These are phyloP conservation scores for Phaenicophaeus curvirostris DNA, from an alignment of 2,797 vertebrate genomes.

Conservation along the genomic window DNA sequence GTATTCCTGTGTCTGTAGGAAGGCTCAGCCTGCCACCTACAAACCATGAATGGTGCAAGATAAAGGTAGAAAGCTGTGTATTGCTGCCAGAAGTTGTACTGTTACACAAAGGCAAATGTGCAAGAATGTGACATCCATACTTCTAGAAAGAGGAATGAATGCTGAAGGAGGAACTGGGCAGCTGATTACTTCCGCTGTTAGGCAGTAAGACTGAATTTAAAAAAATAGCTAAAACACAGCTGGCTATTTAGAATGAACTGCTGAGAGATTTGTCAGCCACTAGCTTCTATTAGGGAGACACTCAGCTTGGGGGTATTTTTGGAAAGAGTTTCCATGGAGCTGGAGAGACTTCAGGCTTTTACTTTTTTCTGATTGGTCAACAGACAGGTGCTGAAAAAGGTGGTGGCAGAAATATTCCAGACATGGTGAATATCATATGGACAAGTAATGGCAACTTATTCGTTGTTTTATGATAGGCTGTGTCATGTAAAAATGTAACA, in stretches of 20 bases:
- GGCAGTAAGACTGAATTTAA: neutral
- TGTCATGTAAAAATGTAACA: neutral
- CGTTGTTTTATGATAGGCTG: neutral
- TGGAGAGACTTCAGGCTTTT: constrained; percentile 57
- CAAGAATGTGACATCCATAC: constrained; percentile 20
- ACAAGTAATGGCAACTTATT: neutral
- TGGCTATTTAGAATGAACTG: constrained; percentile 29
- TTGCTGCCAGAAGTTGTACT: constrained; percentile 11
- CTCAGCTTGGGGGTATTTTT: constrained; percentile 64
- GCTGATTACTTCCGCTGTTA: constrained; percentile 47
- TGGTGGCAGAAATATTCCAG: constrained; percentile 75
- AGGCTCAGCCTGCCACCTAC: constrained; percentile 3
- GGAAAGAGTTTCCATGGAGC: constrained; percentile 65
- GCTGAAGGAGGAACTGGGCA: constrained; percentile 16
- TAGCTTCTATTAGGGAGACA: constrained; percentile 48
- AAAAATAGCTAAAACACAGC: neutral
- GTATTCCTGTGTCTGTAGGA: neutral
- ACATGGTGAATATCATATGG: neutral
- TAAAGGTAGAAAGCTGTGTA: constrained; percentile 47
- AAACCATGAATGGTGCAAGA: constrained; percentile 4
- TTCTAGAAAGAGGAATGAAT: constrained; percentile 7
- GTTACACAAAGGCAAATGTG: constrained; percentile 46
- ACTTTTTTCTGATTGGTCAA: constrained; percentile 65
- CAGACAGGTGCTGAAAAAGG: constrained; percentile 72
- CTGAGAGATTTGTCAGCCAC: constrained; percentile 53